phyloP scores from a whole-genome alignment of 2,113 vertebrate genomes.

The Mohoua ochrocephala region DNA sequence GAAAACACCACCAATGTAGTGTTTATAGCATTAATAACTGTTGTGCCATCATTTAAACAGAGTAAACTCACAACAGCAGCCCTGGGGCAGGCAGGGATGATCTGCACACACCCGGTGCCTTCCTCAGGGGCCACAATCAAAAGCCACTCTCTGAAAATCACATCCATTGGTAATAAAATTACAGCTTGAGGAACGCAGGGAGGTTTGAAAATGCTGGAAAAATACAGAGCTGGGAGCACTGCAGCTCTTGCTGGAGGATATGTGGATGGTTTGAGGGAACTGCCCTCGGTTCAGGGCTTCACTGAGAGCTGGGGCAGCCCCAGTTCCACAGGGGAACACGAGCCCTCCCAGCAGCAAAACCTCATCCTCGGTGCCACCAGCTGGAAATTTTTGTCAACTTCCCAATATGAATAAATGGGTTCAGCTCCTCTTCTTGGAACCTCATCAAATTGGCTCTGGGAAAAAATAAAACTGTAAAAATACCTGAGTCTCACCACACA shows the following conservation, averaged over 20 bases:
- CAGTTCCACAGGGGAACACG: fast-evolving
- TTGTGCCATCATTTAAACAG: not conserved
- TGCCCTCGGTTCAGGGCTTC: not conserved
- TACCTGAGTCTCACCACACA: not conserved
- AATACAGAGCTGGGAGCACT: not conserved
- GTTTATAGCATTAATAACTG: not conserved
- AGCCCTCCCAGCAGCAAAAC: not conserved
- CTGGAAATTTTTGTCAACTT: not conserved
- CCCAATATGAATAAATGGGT: fast-evolving
- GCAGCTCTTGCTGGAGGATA: not conserved
- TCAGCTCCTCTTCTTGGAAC: not conserved
- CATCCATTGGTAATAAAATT: not conserved
- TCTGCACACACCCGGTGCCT: fast-evolving
- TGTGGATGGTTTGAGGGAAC: not conserved
- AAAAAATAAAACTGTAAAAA: not conserved
- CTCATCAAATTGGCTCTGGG: not conserved
- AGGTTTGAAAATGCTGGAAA: not conserved
- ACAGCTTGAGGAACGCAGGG: not conserved
- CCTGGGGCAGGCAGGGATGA: not conserved
- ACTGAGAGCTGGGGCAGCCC: not conserved
- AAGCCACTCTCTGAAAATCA: not conserved
- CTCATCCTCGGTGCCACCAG: not conserved
- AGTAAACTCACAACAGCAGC: not conserved
- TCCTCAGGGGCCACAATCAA: not conserved
- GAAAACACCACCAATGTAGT: not conserved